Conservation (phyloP, 2,797 vertebrate genomes). For the Liasis olivaceus region DNA sequence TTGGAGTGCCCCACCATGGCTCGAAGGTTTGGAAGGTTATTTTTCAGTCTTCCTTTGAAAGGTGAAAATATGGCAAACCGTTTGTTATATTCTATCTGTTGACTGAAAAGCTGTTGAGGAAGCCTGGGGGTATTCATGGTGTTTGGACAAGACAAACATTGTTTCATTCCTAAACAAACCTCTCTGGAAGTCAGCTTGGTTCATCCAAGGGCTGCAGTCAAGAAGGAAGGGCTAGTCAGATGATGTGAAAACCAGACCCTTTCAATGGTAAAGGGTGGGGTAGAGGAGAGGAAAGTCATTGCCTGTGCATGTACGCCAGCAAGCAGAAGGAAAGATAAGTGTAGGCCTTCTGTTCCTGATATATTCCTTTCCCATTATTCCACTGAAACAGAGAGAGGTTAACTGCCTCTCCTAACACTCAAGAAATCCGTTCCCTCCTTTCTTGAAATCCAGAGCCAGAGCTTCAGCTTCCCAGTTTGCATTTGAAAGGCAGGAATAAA, state of each 20-base stretch:
- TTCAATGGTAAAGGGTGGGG: constrained; percentile 19
- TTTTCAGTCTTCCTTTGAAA: constrained; percentile 8
- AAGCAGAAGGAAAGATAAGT: not conserved
- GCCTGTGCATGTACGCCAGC: not conserved
- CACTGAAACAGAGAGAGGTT: constrained; percentile 17
- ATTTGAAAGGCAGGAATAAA: not conserved
- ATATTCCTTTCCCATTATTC: constrained; percentile 20
- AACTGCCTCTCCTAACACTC: constrained; percentile 15
- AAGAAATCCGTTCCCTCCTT: constrained; percentile 34
- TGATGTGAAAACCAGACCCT: constrained; percentile 71
- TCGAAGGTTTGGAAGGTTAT: not conserved
- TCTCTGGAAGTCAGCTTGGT: constrained; percentile 69
- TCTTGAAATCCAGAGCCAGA: constrained; percentile 11
- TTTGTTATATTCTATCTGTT: constrained; percentile 58
- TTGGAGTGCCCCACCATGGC: not conserved
- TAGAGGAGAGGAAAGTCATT: constrained; percentile 1
- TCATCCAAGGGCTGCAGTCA: constrained; percentile 58
- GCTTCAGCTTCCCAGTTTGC: constrained; percentile 21
- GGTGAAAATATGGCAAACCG: constrained; percentile 58
- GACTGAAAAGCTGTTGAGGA: constrained; percentile 63
- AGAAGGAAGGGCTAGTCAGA: constrained; percentile 61
- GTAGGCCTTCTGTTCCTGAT: not conserved
- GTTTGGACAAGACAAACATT: constrained; percentile 74
- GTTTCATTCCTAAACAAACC: constrained; percentile 69
- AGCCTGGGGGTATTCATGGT: constrained; percentile 66